phyloP scores from a whole-genome alignment of 2,888 invertebrate species.

The Drosophila ustulata region DNA sequence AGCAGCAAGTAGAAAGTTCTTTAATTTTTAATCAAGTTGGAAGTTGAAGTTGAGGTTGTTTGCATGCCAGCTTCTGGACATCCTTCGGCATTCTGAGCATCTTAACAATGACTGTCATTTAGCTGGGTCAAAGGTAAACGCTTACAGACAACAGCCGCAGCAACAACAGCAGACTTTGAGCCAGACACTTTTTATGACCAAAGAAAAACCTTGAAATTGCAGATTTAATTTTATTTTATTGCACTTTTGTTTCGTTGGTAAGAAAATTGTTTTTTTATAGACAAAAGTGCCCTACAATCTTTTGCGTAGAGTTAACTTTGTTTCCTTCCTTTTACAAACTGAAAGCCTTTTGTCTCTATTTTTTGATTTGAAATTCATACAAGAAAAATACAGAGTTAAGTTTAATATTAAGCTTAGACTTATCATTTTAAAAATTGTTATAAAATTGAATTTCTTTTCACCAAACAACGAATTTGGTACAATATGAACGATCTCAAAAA shows the following conservation, averaged over 20 bases:
- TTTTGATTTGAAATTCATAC: constrained; percentile 47
- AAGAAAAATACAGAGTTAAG: neutral
- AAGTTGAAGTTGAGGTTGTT: constrained; percentile 45
- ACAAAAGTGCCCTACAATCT: constrained; percentile 20
- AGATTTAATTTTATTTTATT: constrained; percentile 84
- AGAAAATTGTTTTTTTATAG: constrained; percentile 79
- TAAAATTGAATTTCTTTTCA: neutral
- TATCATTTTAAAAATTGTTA: neutral
- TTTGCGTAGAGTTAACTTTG: constrained; percentile 2
- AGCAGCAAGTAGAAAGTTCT: constrained; percentile 46
- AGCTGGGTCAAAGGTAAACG: constrained; percentile 74
- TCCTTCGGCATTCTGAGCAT: constrained; percentile 24
- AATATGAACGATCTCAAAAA: neutral
- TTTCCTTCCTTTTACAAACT: constrained; percentile 16
- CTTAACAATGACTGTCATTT: constrained; percentile 59
- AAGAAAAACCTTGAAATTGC: constrained; percentile 80
- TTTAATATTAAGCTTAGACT: neutral
- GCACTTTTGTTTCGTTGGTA: constrained; percentile 57
- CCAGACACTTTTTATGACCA: constrained; percentile 84
- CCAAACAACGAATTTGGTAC: neutral
- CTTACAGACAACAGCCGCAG: constrained; percentile 39
- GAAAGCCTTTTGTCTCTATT: constrained; percentile 3
- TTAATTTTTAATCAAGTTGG: constrained; percentile 72
- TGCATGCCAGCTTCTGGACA: constrained; percentile 45
- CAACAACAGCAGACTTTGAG: constrained; percentile 42